Conservation (phyloP, 2,888 invertebrate species). For the Hypolimnas misippus region DNA sequence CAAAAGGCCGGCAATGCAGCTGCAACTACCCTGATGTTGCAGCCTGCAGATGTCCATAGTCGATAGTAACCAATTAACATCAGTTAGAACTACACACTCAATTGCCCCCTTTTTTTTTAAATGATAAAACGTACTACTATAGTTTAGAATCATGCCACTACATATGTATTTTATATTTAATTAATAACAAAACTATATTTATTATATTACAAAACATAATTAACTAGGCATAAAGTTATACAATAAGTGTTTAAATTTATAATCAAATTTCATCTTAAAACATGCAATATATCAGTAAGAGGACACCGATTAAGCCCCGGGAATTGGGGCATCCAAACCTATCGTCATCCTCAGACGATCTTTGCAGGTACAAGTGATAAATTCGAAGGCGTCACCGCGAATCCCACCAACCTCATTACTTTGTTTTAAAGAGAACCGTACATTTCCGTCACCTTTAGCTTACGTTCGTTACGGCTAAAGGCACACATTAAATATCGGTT, state of each 20-base stretch:
- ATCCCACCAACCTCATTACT: constrained; percentile 6
- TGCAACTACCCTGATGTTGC: too few relatives aligned
- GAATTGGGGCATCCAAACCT: neutral
- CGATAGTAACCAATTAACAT: too few relatives aligned
- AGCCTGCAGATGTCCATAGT: too few relatives aligned
- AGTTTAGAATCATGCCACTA: too few relatives aligned
- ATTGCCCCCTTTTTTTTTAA: too few relatives aligned
- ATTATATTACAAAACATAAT: neutral
- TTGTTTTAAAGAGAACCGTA: constrained; percentile 5
- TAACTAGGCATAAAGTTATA: too few relatives aligned
- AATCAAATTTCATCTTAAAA: neutral
- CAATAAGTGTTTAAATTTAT: neutral
- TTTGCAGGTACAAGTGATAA: neutral
- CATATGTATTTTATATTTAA: too few relatives aligned
- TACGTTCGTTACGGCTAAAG: neutral
- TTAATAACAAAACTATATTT: neutral
- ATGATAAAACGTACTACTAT: too few relatives aligned
- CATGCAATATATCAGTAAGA: neutral
- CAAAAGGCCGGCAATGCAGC: too few relatives aligned
- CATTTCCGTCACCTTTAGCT: too few relatives aligned
- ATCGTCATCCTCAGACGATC: neutral
- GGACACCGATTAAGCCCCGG: neutral
- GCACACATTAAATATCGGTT: neutral
- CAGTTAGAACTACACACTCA: too few relatives aligned
- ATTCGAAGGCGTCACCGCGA: constrained; percentile 2